Conservation (phyloP, 2,888 invertebrate genomes). For the Dolichopus griseipennis region DNA sequence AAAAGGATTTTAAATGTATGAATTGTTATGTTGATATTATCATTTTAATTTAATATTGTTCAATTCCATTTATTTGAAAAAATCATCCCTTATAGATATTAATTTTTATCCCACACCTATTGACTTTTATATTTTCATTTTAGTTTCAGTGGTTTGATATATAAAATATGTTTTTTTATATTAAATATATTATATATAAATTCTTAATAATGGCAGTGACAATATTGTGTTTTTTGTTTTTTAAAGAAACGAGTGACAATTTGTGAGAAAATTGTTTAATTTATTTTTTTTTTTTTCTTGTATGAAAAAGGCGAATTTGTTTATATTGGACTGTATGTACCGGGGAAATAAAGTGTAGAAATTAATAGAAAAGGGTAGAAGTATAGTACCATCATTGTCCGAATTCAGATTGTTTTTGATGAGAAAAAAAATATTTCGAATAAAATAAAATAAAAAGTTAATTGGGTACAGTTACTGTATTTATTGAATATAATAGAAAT, state of each 20-base stretch:
- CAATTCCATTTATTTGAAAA: neutral
- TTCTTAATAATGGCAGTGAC: neutral
- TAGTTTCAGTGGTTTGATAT: too few relatives aligned
- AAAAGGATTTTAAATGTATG: neutral
- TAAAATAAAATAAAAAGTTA: neutral
- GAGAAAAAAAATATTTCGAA: too few relatives aligned
- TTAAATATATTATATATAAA: neutral
- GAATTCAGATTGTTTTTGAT: too few relatives aligned
- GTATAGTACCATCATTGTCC: too few relatives aligned
- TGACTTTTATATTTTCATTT: neutral
- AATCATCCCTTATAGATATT: neutral
- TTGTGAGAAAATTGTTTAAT: constrained; percentile 9
- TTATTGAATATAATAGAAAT: neutral
- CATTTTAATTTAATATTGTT: neutral
- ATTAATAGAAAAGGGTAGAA: neutral
- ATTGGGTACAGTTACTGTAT: neutral
- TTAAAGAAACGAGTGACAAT: neutral
- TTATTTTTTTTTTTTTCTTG: neutral
- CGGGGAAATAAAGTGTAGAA: neutral
- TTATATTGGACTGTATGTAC: neutral
- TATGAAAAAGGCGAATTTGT: neutral
- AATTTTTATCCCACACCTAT: neutral
- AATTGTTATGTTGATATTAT: constrained; percentile 7
- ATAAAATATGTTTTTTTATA: too few relatives aligned
- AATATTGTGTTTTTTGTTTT: constrained; percentile 9